Evolutionary conservation across 2,113 vertebrate genomes (phyloP).

Genomic region (Pangasianodon gigas): DNA sequence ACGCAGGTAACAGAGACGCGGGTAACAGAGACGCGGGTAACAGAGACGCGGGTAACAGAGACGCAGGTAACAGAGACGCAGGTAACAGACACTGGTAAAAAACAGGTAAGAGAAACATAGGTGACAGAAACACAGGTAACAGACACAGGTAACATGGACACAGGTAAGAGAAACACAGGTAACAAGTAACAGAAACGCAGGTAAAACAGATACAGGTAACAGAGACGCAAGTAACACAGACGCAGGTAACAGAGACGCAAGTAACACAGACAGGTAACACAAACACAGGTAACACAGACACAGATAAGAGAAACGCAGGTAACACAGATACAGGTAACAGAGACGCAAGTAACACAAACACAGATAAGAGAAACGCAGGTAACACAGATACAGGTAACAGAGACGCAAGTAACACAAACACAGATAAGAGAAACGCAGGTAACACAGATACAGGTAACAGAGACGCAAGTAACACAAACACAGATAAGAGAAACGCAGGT

Average conservation of each 20-base stretch:
- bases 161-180: too few species aligned
- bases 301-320: too few species aligned
- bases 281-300: conserved; percentile 77
- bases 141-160: too few species aligned
- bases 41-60: too few species aligned
- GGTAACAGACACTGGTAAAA: conserved; percentile 54
- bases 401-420: background rate
- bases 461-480: background rate
- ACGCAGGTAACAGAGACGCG: conserved; percentile 86
- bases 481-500: too few species aligned
- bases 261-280: too few species aligned
- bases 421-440: background rate
- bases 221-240: background rate
- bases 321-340: conserved; percentile 71
- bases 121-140: too few species aligned
- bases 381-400: background rate
- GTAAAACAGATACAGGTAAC: too few species aligned
- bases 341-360: conserved; percentile 73
- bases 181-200: too few species aligned
- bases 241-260: too few species aligned
- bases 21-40: conserved; percentile 69
- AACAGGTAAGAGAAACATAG: too few species aligned
- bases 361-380: conserved; percentile 87
- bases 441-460: conserved; percentile 63
- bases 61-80: conserved; percentile 81